phyloP scores from a whole-genome alignment of 1,140 invertebrate genomes.

The Papilio dardanus region DNA sequence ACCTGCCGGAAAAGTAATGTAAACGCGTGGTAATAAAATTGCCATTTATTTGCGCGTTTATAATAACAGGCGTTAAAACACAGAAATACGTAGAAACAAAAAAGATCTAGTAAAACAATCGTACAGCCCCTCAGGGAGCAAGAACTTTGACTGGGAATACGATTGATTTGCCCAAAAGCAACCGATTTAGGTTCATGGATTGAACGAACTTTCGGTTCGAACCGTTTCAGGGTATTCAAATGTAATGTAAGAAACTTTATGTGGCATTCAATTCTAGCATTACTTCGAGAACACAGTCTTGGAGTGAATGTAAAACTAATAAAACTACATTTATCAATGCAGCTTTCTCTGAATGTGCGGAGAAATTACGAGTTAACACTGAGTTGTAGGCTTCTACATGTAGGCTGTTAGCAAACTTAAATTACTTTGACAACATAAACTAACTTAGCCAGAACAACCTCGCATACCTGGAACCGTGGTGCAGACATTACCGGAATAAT shows the following conservation, averaged over 20 bases:
- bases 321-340: background rate
- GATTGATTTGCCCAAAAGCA: constrained; percentile 4
- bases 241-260: constrained; percentile 3
- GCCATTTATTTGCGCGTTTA: background rate
- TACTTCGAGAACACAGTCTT: background rate
- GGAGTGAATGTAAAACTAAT: background rate
- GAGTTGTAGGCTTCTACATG: background rate
- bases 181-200: background rate
- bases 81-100: background rate
- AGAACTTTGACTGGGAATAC: background rate
- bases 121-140: background rate
- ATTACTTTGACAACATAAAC: constrained; percentile 5
- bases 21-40: background rate
- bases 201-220: background rate
- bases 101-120: background rate
- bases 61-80: background rate
- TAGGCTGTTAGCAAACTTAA: background rate
- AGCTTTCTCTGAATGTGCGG: background rate
- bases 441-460: background rate
- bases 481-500: background rate
- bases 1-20: background rate
- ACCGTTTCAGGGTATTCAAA: background rate
- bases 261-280: constrained; percentile 3
- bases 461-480: background rate
- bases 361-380: background rate